Evolutionary conservation across 2,888 invertebrate genomes (phyloP).

Genomic region (Lomographa bimaculata): DNA sequence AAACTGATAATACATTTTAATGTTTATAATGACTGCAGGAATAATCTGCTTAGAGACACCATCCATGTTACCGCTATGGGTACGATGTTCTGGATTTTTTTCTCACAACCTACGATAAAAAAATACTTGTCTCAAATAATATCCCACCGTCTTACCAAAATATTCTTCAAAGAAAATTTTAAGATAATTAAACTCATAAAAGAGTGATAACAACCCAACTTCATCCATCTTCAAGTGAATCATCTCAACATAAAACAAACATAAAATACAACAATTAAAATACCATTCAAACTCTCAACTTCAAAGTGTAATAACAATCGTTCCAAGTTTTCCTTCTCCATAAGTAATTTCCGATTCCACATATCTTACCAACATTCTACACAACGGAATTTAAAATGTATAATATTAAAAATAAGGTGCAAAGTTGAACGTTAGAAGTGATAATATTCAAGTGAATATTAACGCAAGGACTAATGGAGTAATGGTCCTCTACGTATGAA

Average conservation of each 20-base stretch:
- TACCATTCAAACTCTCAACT: constrained; percentile 38
- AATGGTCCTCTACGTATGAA: constrained; percentile 51
- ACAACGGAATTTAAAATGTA: constrained; percentile 19
- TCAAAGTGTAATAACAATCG: constrained; percentile 44
- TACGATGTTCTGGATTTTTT: too few species aligned
- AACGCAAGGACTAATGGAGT: constrained; percentile 51
- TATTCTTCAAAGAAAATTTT: too few species aligned
- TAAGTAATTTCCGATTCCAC: constrained; percentile 45
- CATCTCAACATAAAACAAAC: constrained; percentile 18
- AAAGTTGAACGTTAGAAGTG: constrained; percentile 14
- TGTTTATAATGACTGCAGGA: too few species aligned
- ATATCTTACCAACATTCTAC: constrained; percentile 33
- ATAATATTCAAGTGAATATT: constrained; percentile 51
- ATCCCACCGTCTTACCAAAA: too few species aligned
- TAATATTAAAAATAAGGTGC: constrained; percentile 13
- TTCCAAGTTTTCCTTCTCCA: constrained; percentile 46
- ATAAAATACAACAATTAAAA: constrained; percentile 38
- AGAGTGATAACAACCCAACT: constrained; percentile 4
- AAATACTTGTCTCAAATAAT: too few species aligned
- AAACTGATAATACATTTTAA: too few species aligned
- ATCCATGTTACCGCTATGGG: too few species aligned
- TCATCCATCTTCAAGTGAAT: constrained; percentile 2
- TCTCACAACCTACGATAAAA: too few species aligned
- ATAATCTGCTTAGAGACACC: too few species aligned
- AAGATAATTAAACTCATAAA: constrained; percentile 1